Base-by-base conservation (phyloP, 2,113 vertebrate genomes). In the Eudyptes chrysolophus region DNA sequence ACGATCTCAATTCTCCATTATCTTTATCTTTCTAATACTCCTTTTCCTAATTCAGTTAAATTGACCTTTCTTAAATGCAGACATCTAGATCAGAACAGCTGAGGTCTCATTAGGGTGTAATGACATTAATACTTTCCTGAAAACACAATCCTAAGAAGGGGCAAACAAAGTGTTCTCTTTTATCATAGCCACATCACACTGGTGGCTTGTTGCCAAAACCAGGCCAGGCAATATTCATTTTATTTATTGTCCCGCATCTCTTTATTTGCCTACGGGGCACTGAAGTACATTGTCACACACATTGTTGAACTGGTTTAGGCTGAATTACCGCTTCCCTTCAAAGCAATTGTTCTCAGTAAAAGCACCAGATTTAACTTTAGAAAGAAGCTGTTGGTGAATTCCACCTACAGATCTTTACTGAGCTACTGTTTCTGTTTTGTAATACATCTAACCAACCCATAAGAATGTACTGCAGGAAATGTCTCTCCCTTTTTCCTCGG, bases 241-340 rank as follows among this genome's bases (percentile, higher is more conserved):
- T 69, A 89, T 92, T 74, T 46, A 51, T 89, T 89, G 72, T 60
- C 34, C 52, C n/a, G 54, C 16, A 58, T 30, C 22, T 68, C 24
- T 94, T 85, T 64, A 75, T 80, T 90, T 93, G 54, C 55, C 75
- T 87, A 29, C 29, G 32, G 42, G 32, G 16, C 64, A 87, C 9
- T 65, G 48, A 97, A 68, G n/a, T 86, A 95, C 61, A 66, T 62
- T 90, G 55, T 89, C 57, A 92, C 69, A 78, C 90, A 88, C 54
- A 79, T 29, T 54, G 29, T n/a, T 69, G 27, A 81, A 57, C n/a
- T 13, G 5, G 7, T 40, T 76, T 25, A 26, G 6, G 12, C 38
- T 38, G 38, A 88, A 60, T 32, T 76, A 42, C 16, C 2, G 0
- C 20, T 46, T 74, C 36, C 8, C 6, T 78, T 90, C 64, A 85